phyloP scores from a whole-genome alignment of 1,140 invertebrate genomes.

The Catajapyx aquilonaris region DNA sequence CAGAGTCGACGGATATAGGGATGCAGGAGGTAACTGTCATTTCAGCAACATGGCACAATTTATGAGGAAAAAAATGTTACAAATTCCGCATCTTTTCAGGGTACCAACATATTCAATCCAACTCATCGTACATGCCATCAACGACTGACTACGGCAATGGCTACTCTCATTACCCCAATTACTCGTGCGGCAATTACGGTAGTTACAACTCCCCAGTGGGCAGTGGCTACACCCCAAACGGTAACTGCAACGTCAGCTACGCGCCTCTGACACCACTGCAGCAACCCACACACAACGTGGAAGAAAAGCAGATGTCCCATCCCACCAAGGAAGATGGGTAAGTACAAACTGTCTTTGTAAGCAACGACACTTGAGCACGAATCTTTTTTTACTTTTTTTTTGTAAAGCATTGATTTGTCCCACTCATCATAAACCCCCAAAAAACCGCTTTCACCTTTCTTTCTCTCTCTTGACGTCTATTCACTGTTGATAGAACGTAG shows the following conservation, averaged over 20 bases:
- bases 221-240: background rate
- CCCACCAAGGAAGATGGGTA: background rate
- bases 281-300: background rate
- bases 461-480: too few relatives aligned
- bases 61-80: too few relatives aligned
- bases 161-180: constrained; percentile 9
- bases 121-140: constrained; percentile 11
- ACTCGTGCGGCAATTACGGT: background rate
- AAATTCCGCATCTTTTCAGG: constrained; percentile 8
- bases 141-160: constrained; percentile 12
- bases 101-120: constrained; percentile 8
- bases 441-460: too few relatives aligned
- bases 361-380: too few relatives aligned
- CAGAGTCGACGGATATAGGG: constrained; percentile 51
- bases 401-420: too few relatives aligned
- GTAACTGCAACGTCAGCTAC: constrained; percentile 2
- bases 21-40: constrained; percentile 61
- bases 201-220: constrained; percentile 2
- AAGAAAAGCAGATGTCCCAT: background rate
- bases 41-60: too few relatives aligned
- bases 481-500: too few relatives aligned
- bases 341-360: too few relatives aligned
- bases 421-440: too few relatives aligned
- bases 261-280: background rate
- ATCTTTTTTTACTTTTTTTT: too few relatives aligned